phyloP scores from a whole-genome alignment of 2,797 vertebrate species.

The Lerista edwardsae region DNA sequence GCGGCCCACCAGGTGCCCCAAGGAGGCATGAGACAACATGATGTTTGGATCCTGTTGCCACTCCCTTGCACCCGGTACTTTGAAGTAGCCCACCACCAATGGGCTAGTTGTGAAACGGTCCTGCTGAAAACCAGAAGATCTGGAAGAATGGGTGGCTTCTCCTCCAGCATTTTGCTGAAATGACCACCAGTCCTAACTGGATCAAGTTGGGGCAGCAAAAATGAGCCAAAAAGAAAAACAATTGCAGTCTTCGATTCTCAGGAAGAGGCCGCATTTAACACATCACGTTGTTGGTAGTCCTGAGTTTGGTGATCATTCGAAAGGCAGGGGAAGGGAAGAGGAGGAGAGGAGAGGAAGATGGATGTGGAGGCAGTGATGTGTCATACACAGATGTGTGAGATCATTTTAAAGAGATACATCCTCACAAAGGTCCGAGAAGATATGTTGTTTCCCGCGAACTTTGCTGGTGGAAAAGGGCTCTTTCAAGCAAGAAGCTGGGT shows the following conservation, averaged over 20 bases:
- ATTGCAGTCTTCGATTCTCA: background rate
- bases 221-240: background rate
- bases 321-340: too few relatives aligned
- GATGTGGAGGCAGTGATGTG: too few relatives aligned
- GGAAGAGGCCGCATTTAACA: background rate
- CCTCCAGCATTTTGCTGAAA: background rate
- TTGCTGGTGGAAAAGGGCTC: background rate
- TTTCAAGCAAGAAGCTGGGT: background rate
- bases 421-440: background rate
- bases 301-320: background rate
- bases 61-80: too few relatives aligned
- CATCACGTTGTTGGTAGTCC: background rate
- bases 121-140: background rate
- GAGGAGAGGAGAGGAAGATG: background rate
- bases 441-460: background rate
- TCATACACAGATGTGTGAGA: background rate
- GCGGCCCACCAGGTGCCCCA: too few relatives aligned
- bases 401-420: background rate
- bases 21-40: too few relatives aligned
- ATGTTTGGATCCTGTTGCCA: too few relatives aligned
- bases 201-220: background rate
- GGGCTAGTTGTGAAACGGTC: too few relatives aligned
- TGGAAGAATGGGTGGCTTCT: too few relatives aligned
- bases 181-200: background rate
- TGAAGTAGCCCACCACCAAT: too few relatives aligned